phyloP scores from a whole-genome alignment of 2,888 invertebrate genomes.

The Lissonota sp. region DNA sequence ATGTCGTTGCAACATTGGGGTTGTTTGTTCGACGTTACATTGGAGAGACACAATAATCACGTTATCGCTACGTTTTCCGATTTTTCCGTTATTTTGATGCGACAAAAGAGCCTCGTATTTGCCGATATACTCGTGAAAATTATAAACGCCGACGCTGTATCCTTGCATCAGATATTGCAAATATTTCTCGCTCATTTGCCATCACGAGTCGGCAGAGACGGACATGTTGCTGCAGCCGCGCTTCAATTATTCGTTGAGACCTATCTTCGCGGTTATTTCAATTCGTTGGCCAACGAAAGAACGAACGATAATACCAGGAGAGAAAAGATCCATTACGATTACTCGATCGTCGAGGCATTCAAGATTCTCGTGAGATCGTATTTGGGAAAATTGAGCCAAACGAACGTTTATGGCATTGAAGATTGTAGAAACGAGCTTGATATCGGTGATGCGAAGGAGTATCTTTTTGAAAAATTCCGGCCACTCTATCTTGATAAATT shows the following conservation, averaged over 20 bases:
- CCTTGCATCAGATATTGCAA: conserved; percentile 84
- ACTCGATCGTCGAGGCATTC: conserved; percentile 85
- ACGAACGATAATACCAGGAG: conserved; percentile 64
- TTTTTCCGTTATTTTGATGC: conserved; percentile 85
- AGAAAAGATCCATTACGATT: conserved; percentile 81
- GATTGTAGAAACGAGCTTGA: conserved; percentile 65
- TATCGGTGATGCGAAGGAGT: conserved; percentile 76
- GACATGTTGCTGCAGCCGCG: conserved; percentile 81
- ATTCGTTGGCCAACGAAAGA: conserved; percentile 41
- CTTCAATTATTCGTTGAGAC: conserved; percentile 81
- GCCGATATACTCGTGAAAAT: conserved; percentile 84
- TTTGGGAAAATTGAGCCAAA: conserved; percentile 84
- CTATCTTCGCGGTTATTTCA: conserved; percentile 78
- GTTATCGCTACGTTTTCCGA: conserved; percentile 85
- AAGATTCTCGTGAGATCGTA: conserved; percentile 88
- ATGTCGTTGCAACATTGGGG: conserved; percentile 84
- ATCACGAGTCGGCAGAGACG: conserved; percentile 86
- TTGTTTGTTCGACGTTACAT: conserved; percentile 85
- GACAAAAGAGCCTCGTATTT: conserved; percentile 83
- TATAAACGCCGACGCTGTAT: conserved; percentile 83
- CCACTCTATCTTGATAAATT: conserved; percentile 85
- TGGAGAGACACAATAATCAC: conserved; percentile 79
- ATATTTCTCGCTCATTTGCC: conserved; percentile 88
- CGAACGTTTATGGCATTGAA: conserved; percentile 74
- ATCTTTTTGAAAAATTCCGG: conserved; percentile 83